Evolutionary conservation across 2,113 vertebrate species (phyloP).

Genomic region (Budorcas taxicolor): DNA sequence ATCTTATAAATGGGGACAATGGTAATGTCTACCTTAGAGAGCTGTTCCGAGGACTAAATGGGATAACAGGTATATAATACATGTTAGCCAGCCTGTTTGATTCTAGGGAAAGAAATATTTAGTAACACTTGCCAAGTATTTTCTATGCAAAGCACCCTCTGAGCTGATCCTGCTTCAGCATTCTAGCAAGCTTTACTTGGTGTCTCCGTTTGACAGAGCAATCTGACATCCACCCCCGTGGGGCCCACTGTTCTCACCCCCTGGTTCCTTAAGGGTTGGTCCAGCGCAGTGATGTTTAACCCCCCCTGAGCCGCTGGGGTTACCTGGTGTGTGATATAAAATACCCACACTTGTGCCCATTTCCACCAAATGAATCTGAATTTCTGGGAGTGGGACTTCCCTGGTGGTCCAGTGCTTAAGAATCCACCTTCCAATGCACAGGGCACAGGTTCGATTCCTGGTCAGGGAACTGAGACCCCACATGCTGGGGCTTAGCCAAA

Average conservation of each 20-base stretch:
- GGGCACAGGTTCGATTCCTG: not conserved
- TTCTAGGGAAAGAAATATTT: not conserved
- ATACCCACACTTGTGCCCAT: rapidly evolving
- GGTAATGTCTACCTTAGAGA: not conserved
- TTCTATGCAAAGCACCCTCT: rapidly evolving
- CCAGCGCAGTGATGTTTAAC: not conserved
- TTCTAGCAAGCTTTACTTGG: not conserved
- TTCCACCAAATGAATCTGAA: not conserved
- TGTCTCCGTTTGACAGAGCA: not conserved
- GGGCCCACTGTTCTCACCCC: not conserved
- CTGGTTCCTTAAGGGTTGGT: rapidly evolving
- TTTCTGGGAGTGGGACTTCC: not conserved
- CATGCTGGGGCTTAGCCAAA: not conserved
- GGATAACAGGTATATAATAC: not conserved
- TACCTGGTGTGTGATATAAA: no score
- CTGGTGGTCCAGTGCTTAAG: not conserved
- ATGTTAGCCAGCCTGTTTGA: not conserved
- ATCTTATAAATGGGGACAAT: not conserved
- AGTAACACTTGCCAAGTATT: not conserved
- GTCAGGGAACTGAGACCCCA: not conserved
- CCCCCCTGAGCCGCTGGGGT: not conserved
- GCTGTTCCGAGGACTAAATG: not conserved
- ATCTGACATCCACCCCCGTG: not conserved
- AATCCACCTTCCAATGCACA: not conserved
- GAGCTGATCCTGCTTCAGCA: rapidly evolving